Evolutionary conservation across 2,113 vertebrate species (phyloP), one percentile per base, ranked within the genome.

Genomic region (Egretta garzetta): DNA sequence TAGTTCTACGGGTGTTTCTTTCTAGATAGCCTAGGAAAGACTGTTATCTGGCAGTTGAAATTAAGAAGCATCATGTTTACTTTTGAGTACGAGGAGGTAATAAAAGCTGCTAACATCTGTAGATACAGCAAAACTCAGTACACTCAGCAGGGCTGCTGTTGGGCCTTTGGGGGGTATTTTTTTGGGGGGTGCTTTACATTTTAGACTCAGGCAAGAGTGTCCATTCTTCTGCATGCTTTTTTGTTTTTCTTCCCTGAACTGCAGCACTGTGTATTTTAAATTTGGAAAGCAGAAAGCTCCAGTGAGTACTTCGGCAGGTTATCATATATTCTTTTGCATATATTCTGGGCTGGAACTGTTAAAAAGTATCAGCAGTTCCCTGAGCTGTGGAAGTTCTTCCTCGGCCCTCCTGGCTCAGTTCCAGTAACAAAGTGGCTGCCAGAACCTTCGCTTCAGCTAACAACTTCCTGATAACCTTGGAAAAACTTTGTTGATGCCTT

Each of bases 211-310:
- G 41, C 60, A 59, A 63, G 55, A 39, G 23, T 79, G 47, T 50
- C 60, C 17, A 19, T 63, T 85, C 68, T 22, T 73, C 12, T 33
- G 15, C 50, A 26, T 27, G 24, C 32, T 56, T 20, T 12, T 95
- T 43, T 87, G 50, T 43, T 80, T 95, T 68, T 72, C 74, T 70
- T 83, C 43, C 63, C 59, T 80, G 62, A 92, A 37, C 58, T 89
- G 32, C 62, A 72, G 43, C 12, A 35, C 75, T 72, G 24, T 80
- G 82, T 88, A 80, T 95, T 96, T 94, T 90, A 94, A 97, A 86
- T 45, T 88, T 66, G 50, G 68, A 67, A 91, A 77, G 73, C 35
- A 73, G 66, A 91, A 95, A 89, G 30, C 66, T 94, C 45, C 56
- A 49, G 83, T 60, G 79, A 2, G 8, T 55, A 64, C 59, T 75